Evolutionary conservation across 2,797 vertebrate species (phyloP).

Genomic region (Notolepis coatsorum): DNA sequence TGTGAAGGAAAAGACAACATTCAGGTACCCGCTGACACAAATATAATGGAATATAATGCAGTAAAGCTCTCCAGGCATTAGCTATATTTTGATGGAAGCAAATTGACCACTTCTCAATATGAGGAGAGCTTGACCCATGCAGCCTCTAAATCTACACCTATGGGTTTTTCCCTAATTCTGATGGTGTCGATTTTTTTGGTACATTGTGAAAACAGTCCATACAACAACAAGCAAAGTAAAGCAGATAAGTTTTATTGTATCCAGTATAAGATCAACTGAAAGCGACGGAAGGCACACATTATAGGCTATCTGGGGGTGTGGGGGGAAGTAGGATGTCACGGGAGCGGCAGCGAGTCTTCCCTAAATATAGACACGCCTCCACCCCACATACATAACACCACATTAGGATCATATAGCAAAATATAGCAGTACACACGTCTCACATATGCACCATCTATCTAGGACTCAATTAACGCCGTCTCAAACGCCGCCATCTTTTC

Average conservation of each 20-base stretch:
- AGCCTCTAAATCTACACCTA: too few relatives aligned
- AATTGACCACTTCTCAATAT: too few relatives aligned
- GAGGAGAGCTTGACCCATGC: too few relatives aligned
- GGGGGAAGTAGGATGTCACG: conserved; percentile 42
- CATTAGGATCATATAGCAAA: conserved; percentile 34
- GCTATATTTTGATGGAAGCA: too few relatives aligned
- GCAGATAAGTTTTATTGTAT: conserved; percentile 90
- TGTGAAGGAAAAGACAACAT: too few relatives aligned
- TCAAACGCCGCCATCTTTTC: too few relatives aligned
- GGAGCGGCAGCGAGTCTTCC: conserved; percentile 35
- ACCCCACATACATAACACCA: conserved; percentile 21
- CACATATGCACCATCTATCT: conserved; percentile 15
- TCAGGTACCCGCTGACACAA: too few relatives aligned
- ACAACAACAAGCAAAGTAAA: conserved; percentile 47
- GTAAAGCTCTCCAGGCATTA: too few relatives aligned
- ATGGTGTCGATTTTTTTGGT: too few relatives aligned
- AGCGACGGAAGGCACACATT: conserved; percentile 82
- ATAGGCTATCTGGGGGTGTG: conserved; percentile 54
- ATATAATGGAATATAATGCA: too few relatives aligned
- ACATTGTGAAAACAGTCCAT: neutral
- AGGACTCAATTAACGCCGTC: too few relatives aligned
- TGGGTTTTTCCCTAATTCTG: too few relatives aligned
- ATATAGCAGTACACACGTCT: conserved; percentile 31
- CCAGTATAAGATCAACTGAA: conserved; percentile 86
- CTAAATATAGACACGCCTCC: neutral